A percentile compares a stretch with the other conserved stretches of the same genome.
phyloP scores from a whole-genome alignment of 2,888 invertebrate species.

The Leptothorax acervorum region DNA sequence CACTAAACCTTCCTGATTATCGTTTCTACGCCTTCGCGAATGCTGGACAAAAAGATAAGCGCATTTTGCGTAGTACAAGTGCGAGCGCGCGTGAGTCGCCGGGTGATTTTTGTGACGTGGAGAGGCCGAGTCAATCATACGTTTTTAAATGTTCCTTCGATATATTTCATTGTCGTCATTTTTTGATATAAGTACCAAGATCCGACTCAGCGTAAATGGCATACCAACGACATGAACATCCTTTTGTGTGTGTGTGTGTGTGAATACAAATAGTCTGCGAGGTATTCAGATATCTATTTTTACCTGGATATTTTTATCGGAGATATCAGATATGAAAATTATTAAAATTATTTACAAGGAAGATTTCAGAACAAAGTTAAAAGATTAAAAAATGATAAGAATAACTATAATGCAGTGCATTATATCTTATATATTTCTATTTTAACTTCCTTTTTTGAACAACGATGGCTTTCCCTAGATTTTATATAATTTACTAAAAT shows the following conservation, averaged over 20 bases:
- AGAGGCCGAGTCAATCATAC: constrained; percentile 35
- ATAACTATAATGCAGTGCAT: not conserved
- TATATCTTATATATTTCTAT: not conserved
- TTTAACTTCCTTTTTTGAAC: not conserved
- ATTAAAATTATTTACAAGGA: not conserved
- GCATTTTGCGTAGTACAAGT: constrained; percentile 40
- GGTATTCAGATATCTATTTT: not conserved
- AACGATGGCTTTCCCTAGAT: not conserved
- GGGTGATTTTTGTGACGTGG: constrained; percentile 58
- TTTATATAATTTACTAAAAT: not conserved
- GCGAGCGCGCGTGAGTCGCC: constrained; percentile 63
- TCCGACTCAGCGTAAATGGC: not conserved
- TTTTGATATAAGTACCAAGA: not conserved
- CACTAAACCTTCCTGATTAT: constrained; percentile 77
- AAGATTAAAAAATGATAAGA: constrained; percentile 1
- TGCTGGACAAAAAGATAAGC: constrained; percentile 43
- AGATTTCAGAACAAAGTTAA: not conserved
- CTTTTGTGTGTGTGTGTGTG: not conserved
- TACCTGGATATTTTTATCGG: not conserved
- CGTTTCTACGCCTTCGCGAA: constrained; percentile 78
- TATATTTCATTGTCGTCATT: constrained; percentile 1
- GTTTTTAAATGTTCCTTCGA: constrained; percentile 25
- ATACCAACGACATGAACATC: not conserved
- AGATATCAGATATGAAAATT: not conserved
- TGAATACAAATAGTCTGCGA: not conserved